Percentiles rank a stretch among this genome's conserved stretches.
These are phyloP conservation scores for Triplophysa bombifrons DNA, from an alignment of 2,797 vertebrate species.

Conservation along the genomic window DNA sequence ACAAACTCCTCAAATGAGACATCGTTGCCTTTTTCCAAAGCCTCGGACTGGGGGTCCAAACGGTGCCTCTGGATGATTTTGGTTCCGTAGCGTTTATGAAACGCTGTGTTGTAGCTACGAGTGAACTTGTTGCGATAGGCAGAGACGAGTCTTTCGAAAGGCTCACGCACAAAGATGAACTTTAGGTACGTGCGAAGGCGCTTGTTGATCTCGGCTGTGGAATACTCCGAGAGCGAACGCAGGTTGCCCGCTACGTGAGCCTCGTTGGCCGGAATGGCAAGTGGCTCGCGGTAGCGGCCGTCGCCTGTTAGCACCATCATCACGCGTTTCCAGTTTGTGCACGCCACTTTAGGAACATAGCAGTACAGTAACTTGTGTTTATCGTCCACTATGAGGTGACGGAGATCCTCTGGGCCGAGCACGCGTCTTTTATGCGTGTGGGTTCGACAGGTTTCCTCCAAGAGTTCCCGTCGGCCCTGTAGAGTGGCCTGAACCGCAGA, in stretches of 20 bases:
- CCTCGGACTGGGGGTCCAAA: constrained; percentile 70
- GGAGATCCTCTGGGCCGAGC: constrained; percentile 85
- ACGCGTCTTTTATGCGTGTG: constrained; percentile 85
- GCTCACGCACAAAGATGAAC: constrained; percentile 93
- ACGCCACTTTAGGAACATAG: constrained; percentile 97
- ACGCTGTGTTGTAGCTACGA: constrained; percentile 89
- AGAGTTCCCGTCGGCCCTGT: constrained; percentile 80
- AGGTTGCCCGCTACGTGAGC: constrained; percentile 87
- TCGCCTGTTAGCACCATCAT: constrained; percentile 89
- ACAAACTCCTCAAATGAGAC: constrained; percentile 92
- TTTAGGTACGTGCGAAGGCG: constrained; percentile 93
- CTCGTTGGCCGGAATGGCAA: constrained; percentile 88
- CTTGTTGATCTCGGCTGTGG: constrained; percentile 84
- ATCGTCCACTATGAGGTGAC: constrained; percentile 94
- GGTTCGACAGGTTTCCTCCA: constrained; percentile 82
- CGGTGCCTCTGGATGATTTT: constrained; percentile 89
- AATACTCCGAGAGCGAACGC: constrained; percentile 86
- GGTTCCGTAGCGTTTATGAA: constrained; percentile 92
- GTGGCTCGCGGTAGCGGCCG: constrained; percentile 81
- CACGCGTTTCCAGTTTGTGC: constrained; percentile 97
- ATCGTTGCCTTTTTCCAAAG: constrained; percentile 82
- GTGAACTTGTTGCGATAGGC: constrained; percentile 95
- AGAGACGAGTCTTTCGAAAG: constrained; percentile 92
- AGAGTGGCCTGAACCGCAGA: constrained; percentile 77
- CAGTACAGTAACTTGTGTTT: constrained; percentile 92